A percentile compares a stretch with the other conserved stretches of the same genome.
These are phyloP conservation scores for Drosophila grimshawi DNA, from an alignment of 1,140 invertebrate genomes.

Conservation along the genomic window DNA sequence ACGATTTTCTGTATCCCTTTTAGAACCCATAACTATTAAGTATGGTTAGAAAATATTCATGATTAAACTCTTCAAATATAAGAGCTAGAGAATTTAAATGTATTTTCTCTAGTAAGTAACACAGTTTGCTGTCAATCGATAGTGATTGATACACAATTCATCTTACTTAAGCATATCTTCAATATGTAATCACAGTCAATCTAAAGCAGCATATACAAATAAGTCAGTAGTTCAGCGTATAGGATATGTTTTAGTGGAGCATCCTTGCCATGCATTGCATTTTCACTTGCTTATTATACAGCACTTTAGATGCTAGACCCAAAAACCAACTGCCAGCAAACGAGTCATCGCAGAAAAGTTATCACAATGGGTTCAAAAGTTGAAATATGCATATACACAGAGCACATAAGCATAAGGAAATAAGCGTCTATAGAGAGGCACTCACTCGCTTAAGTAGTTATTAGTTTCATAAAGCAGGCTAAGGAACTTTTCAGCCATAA, in stretches of 20 bases:
- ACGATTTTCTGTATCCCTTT: not conserved
- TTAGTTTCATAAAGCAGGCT: not conserved
- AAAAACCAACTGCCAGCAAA: constrained; percentile 27
- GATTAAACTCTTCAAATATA: not conserved
- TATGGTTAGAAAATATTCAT: not conserved
- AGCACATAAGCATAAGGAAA: constrained; percentile 13
- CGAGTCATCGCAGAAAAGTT: constrained; percentile 3
- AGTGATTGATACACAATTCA: too few relatives aligned
- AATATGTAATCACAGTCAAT: too few relatives aligned
- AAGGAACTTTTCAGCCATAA: not conserved
- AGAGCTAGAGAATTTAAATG: too few relatives aligned
- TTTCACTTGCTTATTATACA: constrained; percentile 9
- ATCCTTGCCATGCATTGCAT: not conserved
- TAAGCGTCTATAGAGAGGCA: constrained; percentile 3
- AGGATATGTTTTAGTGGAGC: not conserved
- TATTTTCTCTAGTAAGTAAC: too few relatives aligned
- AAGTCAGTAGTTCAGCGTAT: too few relatives aligned
- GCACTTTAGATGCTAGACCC: constrained; percentile 1
- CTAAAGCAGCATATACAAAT: too few relatives aligned
- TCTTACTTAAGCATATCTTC: too few relatives aligned
- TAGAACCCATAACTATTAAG: not conserved
- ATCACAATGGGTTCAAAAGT: constrained; percentile 38
- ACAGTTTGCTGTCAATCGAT: too few relatives aligned
- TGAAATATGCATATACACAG: constrained; percentile 45
- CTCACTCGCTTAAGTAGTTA: constrained; percentile 7